phyloP scores from a whole-genome alignment of 2,113 vertebrate species.

The Odobenus rosmarus region DNA sequence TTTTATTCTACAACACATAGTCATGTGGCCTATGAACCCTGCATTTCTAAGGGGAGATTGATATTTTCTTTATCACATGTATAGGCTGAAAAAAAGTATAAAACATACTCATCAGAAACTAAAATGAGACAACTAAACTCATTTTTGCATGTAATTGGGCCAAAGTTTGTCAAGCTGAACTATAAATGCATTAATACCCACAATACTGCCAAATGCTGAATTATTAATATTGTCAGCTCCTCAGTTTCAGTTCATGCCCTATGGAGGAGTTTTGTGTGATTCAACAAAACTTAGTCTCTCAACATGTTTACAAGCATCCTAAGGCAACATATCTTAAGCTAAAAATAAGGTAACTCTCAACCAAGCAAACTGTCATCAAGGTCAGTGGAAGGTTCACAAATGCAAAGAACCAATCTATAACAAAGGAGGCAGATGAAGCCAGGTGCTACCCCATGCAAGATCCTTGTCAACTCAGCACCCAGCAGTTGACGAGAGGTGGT shows the following conservation, averaged over 20 bases:
- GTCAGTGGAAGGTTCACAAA: constrained; percentile 45
- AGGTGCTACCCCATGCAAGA: not conserved
- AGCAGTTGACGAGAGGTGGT: not conserved
- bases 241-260: constrained; percentile 15
- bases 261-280: constrained; percentile 13
- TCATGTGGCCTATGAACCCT: not conserved
- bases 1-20: constrained; percentile 32
- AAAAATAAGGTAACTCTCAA: constrained; percentile 48
- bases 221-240: not conserved
- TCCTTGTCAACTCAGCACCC: not conserved
- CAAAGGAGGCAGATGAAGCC: not conserved
- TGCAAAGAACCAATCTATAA: not conserved
- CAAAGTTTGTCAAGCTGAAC: constrained; percentile 53
- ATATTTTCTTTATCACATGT: constrained; percentile 24
- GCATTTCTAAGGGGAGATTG: constrained; percentile 45
- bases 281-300: constrained; percentile 23
- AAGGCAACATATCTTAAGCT: not conserved
- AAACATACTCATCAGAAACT: not conserved
- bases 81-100: constrained; percentile 24
- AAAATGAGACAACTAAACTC: constrained; percentile 27
- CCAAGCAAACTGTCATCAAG: constrained; percentile 14
- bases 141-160: constrained; percentile 32
- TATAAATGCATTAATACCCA: not conserved
- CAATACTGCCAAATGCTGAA: constrained; percentile 37
- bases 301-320: constrained; percentile 19